phyloP scores from a whole-genome alignment of 2,113 vertebrate genomes.

The Eptesicus fuscus region DNA sequence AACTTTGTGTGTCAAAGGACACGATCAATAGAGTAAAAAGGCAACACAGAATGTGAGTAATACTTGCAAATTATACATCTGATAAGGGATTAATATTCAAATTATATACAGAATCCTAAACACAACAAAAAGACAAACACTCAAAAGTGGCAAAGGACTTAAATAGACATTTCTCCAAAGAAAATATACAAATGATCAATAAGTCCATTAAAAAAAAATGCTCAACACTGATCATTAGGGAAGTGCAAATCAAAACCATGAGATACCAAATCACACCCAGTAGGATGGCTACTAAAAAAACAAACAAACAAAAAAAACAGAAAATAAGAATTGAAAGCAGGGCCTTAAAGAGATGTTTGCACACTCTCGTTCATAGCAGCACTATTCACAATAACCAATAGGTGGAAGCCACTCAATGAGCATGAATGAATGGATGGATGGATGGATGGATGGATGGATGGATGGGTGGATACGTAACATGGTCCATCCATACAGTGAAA shows the following conservation, averaged over 20 bases:
- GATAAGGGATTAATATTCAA: not conserved
- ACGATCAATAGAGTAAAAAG: not conserved
- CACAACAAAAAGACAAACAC: not conserved
- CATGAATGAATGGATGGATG: rapidly evolving
- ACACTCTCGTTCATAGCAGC: not conserved
- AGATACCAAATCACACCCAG: not conserved
- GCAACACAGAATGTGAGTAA: not conserved
- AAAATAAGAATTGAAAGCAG: not conserved
- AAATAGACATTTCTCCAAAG: not conserved
- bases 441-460: rapidly evolving
- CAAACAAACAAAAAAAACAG: not conserved
- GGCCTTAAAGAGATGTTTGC: not conserved
- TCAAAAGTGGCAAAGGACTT: not conserved
- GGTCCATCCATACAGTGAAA: not conserved
- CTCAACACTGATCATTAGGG: not conserved
- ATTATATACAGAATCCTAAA: not conserved
- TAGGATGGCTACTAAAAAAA: not conserved
- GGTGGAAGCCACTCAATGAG: not conserved
- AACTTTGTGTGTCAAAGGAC: not conserved
- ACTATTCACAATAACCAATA: not conserved
- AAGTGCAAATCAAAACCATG: not conserved
- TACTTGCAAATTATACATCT: not conserved
- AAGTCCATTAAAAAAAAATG: not conserved
- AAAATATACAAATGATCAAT: not conserved
- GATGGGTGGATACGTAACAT: no score